Evolutionary conservation across 2,888 invertebrate species (phyloP), one percentile per base, ranked within the genome.

Genomic region (Hirudinaria manillensis): DNA sequence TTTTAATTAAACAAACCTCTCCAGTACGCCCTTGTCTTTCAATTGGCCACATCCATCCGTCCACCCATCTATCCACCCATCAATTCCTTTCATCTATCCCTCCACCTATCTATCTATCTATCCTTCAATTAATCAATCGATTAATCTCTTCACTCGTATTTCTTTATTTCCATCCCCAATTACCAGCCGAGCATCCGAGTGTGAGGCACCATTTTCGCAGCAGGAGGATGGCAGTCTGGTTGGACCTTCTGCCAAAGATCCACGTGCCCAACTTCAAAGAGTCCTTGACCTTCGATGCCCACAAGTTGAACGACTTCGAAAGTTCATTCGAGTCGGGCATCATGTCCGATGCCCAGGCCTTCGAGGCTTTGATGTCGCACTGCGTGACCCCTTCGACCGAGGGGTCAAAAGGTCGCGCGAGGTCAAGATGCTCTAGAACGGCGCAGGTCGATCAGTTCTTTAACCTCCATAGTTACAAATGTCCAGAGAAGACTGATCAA

Each of bases 201-300:
- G 87, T 94, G 80, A 93, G 93, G 85, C 93, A 93, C 81, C 95
- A 95, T 87, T 96, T 95, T 87, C 89, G 95, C 79, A 94, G 95
- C 1, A 94, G 94, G 86, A 94, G 94, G 79, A 88, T 96, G 73
- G 94, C 95, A 0, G 93, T 95, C 85, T 97, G 96, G 96, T 85
- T 95, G 77, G 93, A 95, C 83, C 88, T 96, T 72, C 93, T 96
- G 76, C 96, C 96, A 51, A 94, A 95, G 83, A 89, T 91, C 79
- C 87, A 93, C 86, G 89, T 91, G 80, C 91, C 91, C 0, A 91
- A 92, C 27, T 16, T 32, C 32, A 16, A n/a, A 13, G 21, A 27
- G 7, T 32, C 55, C 29, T 72, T 29, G 53, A 55, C 24, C 55
- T 29, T 29, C 1, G n/a, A 27, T 0, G 45, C 72, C 6, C 53